phyloP scores from a whole-genome alignment of 2,888 invertebrate genomes.

The Drosophila leonis region DNA sequence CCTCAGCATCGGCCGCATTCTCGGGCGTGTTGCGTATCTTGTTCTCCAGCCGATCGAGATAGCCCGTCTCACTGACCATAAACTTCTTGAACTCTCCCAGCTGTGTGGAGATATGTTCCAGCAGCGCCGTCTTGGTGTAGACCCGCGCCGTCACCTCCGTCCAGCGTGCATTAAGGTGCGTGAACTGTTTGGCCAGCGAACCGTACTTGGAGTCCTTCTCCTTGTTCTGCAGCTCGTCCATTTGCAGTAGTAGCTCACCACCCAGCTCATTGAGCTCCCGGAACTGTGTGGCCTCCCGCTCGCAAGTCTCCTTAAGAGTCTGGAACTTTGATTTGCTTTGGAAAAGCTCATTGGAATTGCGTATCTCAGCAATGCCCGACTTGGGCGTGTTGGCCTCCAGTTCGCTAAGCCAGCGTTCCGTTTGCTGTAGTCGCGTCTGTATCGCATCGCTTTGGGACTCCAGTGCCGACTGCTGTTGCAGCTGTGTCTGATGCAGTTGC shows the following conservation, averaged over 20 bases:
- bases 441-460: slow-evolving; percentile 81
- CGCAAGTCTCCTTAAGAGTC: slow-evolving; percentile 90
- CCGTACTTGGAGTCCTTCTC: slow-evolving; percentile 86
- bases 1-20: slow-evolving; percentile 93
- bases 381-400: slow-evolving; percentile 88
- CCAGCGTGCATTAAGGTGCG: slow-evolving; percentile 90
- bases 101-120: slow-evolving; percentile 91
- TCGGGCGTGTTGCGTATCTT: slow-evolving; percentile 90
- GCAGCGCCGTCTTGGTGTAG: slow-evolving; percentile 88
- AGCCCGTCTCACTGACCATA: slow-evolving; percentile 90
- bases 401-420: slow-evolving; percentile 88
- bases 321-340: slow-evolving; percentile 90
- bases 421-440: slow-evolving; percentile 78
- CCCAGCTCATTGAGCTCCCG: slow-evolving; percentile 90
- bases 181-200: slow-evolving; percentile 89
- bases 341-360: slow-evolving; percentile 90
- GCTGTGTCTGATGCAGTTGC: slow-evolving; percentile 77
- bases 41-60: slow-evolving; percentile 92
- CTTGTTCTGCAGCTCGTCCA: slow-evolving; percentile 85
- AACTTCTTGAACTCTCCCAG: slow-evolving; percentile 92
- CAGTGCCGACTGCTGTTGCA: slow-evolving; percentile 77
- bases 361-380: slow-evolving; percentile 87
- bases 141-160: slow-evolving; percentile 89
- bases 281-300: slow-evolving; percentile 89
- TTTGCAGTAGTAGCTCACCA: slow-evolving; percentile 88